A percentile compares a stretch with the other conserved stretches of the same genome.
Conservation (phyloP, 2,113 vertebrate genomes). For the Hucho hucho region DNA sequence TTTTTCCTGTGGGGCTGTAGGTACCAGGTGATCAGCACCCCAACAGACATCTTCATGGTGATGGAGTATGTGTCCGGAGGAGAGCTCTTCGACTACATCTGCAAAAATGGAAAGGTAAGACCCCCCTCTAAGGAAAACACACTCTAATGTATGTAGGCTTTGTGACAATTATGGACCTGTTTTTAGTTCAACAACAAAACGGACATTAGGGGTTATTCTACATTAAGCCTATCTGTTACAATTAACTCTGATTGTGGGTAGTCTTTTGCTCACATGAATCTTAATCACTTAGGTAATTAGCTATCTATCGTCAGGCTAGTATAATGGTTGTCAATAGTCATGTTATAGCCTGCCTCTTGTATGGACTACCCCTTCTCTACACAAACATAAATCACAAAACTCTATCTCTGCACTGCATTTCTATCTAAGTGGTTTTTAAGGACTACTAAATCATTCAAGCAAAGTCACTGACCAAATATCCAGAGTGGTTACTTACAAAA, state of each 20-base stretch:
- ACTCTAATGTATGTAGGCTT: background rate
- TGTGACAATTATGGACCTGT: background rate
- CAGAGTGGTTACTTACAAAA: background rate
- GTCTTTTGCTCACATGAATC: background rate
- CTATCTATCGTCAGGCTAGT: background rate
- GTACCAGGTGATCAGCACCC: conserved; percentile 99
- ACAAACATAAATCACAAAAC: background rate
- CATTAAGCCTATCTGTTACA: background rate
- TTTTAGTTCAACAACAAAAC: no score
- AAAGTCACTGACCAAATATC: background rate
- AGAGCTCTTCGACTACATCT: conserved; percentile 99
- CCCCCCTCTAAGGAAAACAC: background rate
- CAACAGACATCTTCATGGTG: conserved; percentile 99
- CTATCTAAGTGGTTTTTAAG: no score
- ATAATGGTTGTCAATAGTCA: background rate
- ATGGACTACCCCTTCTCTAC: background rate
- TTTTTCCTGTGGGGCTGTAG: conserved; percentile 62
- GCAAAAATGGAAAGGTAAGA: conserved; percentile 98
- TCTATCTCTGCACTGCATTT: no score
- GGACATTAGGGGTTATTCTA: no score
- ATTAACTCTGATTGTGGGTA: background rate
- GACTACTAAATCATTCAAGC: no score
- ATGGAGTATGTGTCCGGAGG: conserved; percentile 99
- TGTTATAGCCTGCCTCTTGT: background rate
- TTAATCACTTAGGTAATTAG: background rate